Evolutionary conservation across 2,797 vertebrate genomes (phyloP), one percentile per base, ranked within the genome.

Genomic region (Enteromius trimaculatus): DNA sequence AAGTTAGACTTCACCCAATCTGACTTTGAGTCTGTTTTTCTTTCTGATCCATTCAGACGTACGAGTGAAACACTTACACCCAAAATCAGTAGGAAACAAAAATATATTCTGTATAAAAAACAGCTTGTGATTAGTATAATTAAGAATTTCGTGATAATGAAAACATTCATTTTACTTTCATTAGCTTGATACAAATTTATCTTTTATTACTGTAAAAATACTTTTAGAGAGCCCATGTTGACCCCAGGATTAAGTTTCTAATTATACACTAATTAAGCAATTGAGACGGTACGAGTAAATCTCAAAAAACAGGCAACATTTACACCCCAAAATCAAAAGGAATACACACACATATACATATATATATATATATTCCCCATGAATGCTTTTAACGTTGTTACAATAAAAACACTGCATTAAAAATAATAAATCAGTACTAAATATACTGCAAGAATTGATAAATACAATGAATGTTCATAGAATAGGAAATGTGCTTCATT

Each of bases 401-500:
- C 10, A n/a, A 39, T 44, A 44, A 42, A 5, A 69, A 42, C 34
- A 42, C 37, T n/a, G 21, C n/a, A 69, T 42, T 39, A 1, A 42
- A 68, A 14, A 42, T 11, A 10, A 58, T n/a, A 23, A n/a, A 21
- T 2, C 37, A 13, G 4, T 69, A 7, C 13, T 44, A 23, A 6
- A 70, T 1, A 26, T 70, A 69, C n/a, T 58, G n/a, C 66, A 58
- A 23, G 1, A 10, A 23, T 8, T 11, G 23, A 44, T 69, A 70
- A 70, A 29, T 29, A 49, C 2, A 29, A 29, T 17, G 4, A 10
- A 47, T 17, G 6, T 34, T n/a, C 10, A 37, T 21, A 53, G 11
- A 13, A 3, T 53, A 53, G 71, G 71, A 55, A 53, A n/a, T 75
- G 49, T 37, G 71, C 29, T 74, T 74, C 14, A 34, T 31, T 72